These are phyloP conservation scores for Sphecodes monilicornis DNA, from an alignment of 2,888 invertebrate species.

Conservation along the genomic window DNA sequence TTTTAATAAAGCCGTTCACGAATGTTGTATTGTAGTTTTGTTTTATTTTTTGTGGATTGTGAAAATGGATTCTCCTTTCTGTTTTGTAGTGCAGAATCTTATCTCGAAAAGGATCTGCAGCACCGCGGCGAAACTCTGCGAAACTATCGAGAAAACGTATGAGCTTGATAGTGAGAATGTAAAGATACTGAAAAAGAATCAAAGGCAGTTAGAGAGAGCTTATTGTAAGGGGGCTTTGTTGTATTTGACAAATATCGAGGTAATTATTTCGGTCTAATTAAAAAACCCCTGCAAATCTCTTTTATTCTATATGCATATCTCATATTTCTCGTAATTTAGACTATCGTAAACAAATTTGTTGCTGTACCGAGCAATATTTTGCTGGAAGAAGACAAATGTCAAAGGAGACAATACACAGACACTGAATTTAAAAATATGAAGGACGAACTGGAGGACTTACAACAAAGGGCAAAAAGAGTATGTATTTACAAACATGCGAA, in stretches of 20 bases:
- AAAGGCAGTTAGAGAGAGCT: conserved; percentile 64
- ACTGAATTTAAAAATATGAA: conserved; percentile 66
- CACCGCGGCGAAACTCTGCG: conserved; percentile 67
- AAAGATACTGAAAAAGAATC: conserved; percentile 58
- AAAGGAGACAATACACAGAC: conserved; percentile 69
- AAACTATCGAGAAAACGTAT: conserved; percentile 68
- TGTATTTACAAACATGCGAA: conserved; percentile 25
- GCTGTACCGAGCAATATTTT: conserved; percentile 73
- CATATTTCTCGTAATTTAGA: conserved; percentile 56
- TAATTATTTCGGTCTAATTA: conserved; percentile 51
- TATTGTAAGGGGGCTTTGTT: conserved; percentile 66
- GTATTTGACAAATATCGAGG: conserved; percentile 74
- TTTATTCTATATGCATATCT: not conserved
- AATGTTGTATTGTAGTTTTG: not conserved
- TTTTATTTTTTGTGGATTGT: not conserved
- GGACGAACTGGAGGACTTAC: conserved; percentile 64
- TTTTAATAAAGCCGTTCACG: not conserved
- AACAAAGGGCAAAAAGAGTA: conserved; percentile 68
- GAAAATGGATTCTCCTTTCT: not conserved
- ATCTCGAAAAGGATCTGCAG: conserved; percentile 69
- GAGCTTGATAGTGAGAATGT: conserved; percentile 62
- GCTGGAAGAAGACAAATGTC: conserved; percentile 73
- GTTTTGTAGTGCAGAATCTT: conserved; percentile 71
- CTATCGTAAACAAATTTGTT: conserved; percentile 67
- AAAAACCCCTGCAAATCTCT: not conserved